phyloP scores from a whole-genome alignment of 2,797 vertebrate species.

The Naso thynnoides region DNA sequence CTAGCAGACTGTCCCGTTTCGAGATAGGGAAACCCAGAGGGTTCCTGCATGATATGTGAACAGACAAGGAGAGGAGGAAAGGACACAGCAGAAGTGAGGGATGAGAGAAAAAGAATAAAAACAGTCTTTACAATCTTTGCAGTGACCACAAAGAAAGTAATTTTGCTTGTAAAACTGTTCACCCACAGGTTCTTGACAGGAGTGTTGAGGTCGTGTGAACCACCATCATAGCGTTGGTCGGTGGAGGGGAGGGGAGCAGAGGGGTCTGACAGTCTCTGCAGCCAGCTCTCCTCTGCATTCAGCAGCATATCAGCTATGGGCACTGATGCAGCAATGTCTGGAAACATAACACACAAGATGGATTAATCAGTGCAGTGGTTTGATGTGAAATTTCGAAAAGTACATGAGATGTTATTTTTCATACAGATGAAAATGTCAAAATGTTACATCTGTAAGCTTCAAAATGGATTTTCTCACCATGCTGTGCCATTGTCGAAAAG shows the following conservation, averaged over 20 bases:
- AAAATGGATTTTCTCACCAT: not conserved
- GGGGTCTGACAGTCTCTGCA: slow-evolving; percentile 84
- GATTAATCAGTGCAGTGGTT: not conserved
- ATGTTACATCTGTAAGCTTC: not conserved
- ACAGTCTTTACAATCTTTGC: not conserved
- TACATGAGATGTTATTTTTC: not conserved
- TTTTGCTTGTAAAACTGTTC: slow-evolving; percentile 2
- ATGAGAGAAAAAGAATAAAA: not conserved
- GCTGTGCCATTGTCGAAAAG: not conserved
- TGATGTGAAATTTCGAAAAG: slow-evolving; percentile 3
- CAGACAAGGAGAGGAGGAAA: not conserved
- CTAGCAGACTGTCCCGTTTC: slow-evolving; percentile 94
- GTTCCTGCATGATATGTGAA: slow-evolving; percentile 75
- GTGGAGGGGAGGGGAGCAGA: slow-evolving; percentile 73
- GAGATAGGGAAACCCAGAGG: slow-evolving; percentile 90
- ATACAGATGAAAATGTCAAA: not conserved
- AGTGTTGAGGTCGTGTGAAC: slow-evolving; percentile 82
- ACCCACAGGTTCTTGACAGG: slow-evolving; percentile 92
- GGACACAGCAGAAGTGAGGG: not conserved
- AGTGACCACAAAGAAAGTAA: not conserved
- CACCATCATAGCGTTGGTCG: slow-evolving; percentile 89
- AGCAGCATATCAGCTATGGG: slow-evolving; percentile 90
- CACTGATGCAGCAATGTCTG: slow-evolving; percentile 90
- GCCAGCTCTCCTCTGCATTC: slow-evolving; percentile 90
- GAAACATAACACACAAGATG: slow-evolving; percentile 26